Base-by-base conservation (phyloP, 2,797 vertebrate genomes). In the Odontamblyopus lacepedii region DNA sequence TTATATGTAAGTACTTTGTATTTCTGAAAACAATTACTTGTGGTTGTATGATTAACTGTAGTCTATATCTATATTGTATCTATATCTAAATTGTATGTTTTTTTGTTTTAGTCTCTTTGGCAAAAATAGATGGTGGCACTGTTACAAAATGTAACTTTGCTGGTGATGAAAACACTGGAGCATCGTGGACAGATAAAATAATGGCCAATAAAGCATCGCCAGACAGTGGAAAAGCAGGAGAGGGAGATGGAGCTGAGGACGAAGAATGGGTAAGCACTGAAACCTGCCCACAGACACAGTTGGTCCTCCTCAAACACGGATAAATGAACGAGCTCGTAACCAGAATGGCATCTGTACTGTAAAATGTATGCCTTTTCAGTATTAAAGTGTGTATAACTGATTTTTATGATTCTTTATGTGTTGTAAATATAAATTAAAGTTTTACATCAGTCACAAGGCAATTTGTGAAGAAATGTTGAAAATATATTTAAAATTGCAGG, bases 101-200 rank as follows among this genome's bases (percentile, higher is more conserved):
- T 11, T 61, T 38, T 38, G 15, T 70, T 55, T 84, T 48, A 97
- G 96, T 93, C 76, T 96, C 96, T 3, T 82, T 96, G 56, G 95
- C 94, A 71, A 95, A 94, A 88, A 69, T 96, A 32, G 95, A 97
- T 2, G 81, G 92, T 0, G 94, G 95, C 56, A 93, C 95, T 0
- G 95, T 96, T 79, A 95, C 95, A 62, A 96, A 92, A 80, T 97
- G 96, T 70, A 97, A 97, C 89, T 97, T 97, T 69, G 93, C 95
- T n/a, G 96, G 96, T 41, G 95, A 96, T 38, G 84, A 89, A 56
- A 86, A 91, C 11, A 87, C 93, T 0, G 95, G 96, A 23, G 91
- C 92, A 0, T 96, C 95, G 0, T 97, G 96, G 96, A 97, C 96
- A 0, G 95, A 97, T 74, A 97, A 96, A 86, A 94, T 96, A 50